Base-by-base conservation (phyloP, 2,888 invertebrate genomes). In the Eucera pruinosa region DNA sequence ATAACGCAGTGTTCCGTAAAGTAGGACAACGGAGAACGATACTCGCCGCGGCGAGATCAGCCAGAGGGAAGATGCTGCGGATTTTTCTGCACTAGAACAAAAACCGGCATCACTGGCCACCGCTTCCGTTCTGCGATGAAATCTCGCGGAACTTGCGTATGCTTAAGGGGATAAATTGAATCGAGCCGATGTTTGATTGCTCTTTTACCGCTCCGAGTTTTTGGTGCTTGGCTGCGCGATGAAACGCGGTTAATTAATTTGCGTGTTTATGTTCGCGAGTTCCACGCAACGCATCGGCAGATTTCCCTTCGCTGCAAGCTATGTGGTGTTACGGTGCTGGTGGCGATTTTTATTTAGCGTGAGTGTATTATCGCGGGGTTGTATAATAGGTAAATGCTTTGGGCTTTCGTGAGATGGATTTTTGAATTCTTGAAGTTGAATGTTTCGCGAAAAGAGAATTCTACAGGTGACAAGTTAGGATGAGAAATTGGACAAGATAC, bases 21-120 rank as follows among this genome's bases (percentile, higher is more conserved):
- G 64, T 82, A 62, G 61, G 55, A 54, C 82, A 48, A 9, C 71
- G 39, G 43, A 50, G 72, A 71, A 47, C 43, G 64, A 74, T 54
- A 61, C 71, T 62, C 41, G 55, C 71, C 55, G 71, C 71, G 43
- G 50, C 47, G 43, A 45, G 54, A 47, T 7, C 18, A 39, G 30
- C 5, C 18, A 25, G 48, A 50, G 62, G 60, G 33, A 62, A 50
- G 62, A 57, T 62, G 71, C 50, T 45, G 52, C 39, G 43, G 18
- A 43, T 18, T 50, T 57, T 64, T 57, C 57, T 45, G 11, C 15
- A 30, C 20, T 30, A 33, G 15, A 11, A 9, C 20, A 39, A 65
- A 65, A 54, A 23, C 11, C 20, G 25, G 11, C 30, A 41, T 13
- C 2, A 23, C 11, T 30, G 25, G 11, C 30, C 50, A 15, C 2